phyloP scores from a whole-genome alignment of 2,797 vertebrate species.

The Eospalax fontanierii region DNA sequence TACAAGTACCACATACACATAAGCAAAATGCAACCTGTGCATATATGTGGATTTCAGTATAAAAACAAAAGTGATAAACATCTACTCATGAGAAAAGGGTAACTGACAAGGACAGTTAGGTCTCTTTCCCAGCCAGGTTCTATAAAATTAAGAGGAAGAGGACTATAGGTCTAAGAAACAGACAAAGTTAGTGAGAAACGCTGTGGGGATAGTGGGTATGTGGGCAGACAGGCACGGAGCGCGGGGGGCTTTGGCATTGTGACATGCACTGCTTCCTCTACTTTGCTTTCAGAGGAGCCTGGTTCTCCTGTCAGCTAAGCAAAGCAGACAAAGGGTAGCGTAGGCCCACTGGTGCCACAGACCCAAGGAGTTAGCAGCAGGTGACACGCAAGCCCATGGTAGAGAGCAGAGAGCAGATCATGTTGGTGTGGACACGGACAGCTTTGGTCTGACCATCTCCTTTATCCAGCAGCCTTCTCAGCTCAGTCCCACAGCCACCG shows the following conservation, averaged over 20 bases:
- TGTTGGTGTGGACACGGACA: too few relatives aligned
- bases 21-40: not conserved
- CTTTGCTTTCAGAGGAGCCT: not conserved
- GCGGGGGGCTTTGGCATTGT: not conserved
- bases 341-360: not conserved
- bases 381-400: accelerated
- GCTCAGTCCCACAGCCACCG: not conserved
- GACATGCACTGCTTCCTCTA: too few relatives aligned
- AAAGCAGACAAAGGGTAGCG: not conserved
- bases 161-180: not conserved
- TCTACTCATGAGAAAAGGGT: not conserved
- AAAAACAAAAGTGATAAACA: not conserved
- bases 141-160: not conserved
- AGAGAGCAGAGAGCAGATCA: not conserved
- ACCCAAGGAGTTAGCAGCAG: not conserved
- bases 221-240: too few relatives aligned
- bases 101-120: not conserved
- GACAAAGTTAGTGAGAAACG: not conserved
- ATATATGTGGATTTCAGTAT: not conserved
- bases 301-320: not conserved
- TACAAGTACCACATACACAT: not conserved
- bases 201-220: not conserved
- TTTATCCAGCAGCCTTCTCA: too few relatives aligned
- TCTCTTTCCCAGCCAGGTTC: not conserved
- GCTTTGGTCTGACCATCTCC: not conserved